phyloP scores from a whole-genome alignment of 64 coral and sea anemone species.

The Acropora tenuis region DNA sequence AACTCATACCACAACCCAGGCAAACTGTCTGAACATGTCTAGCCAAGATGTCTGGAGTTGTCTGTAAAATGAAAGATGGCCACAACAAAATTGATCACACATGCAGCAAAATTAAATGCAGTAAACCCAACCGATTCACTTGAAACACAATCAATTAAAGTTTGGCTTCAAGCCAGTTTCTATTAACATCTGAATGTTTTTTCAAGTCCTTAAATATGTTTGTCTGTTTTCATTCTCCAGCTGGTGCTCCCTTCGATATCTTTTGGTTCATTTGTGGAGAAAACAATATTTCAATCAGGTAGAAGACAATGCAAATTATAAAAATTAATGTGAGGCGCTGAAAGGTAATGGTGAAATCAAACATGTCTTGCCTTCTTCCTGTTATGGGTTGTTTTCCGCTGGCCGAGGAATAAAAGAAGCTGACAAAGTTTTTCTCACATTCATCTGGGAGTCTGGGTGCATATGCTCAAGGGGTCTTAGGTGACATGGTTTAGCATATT shows the following conservation, averaged over 20 bases:
- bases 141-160: too few relatives aligned
- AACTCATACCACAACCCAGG: too few relatives aligned
- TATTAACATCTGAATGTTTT: too few relatives aligned
- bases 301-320: not conserved
- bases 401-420: not conserved
- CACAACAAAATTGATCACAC: too few relatives aligned
- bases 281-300: constrained; percentile 7
- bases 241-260: constrained; percentile 28
- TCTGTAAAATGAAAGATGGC: too few relatives aligned
- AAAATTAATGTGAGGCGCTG: not conserved
- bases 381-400: not conserved
- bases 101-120: too few relatives aligned
- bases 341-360: not conserved
- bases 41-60: too few relatives aligned
- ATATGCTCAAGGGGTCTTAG: not conserved
- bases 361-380: fast-evolving
- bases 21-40: too few relatives aligned
- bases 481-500: not conserved
- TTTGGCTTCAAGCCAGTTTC: too few relatives aligned
- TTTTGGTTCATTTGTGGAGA: constrained; percentile 31
- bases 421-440: not conserved
- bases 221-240: not conserved
- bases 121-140: too few relatives aligned
- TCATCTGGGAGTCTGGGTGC: not conserved
- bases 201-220: not conserved